These are phyloP conservation scores for Drosophila flavopinicola DNA, from an alignment of 2,888 invertebrate genomes.

Conservation along the genomic window DNA sequence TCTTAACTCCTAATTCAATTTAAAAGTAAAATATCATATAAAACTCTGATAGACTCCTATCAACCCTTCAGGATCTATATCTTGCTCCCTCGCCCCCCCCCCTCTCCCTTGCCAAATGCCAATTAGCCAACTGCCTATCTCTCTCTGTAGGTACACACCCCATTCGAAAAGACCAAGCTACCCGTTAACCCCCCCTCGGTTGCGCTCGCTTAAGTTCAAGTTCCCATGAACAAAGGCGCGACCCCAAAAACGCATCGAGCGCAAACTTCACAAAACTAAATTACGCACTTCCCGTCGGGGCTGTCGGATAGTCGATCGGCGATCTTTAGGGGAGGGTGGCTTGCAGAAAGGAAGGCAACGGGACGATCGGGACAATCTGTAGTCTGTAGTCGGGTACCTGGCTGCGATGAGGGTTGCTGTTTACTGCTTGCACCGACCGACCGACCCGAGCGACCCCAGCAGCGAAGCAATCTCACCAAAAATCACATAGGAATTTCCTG, in stretches of 20 bases:
- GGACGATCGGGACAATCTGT: conserved; percentile 14
- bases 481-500: conserved; percentile 81
- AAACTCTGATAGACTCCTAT: not conserved
- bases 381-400: conserved; percentile 56
- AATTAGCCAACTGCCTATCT: conserved; percentile 32
- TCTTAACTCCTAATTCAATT: too few relatives aligned
- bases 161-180: conserved; percentile 49
- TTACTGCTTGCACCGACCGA: conserved; percentile 31
- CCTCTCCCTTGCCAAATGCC: conserved; percentile 1
- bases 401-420: conserved; percentile 48
- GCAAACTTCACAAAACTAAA: conserved; percentile 73
- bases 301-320: too few relatives aligned
- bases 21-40: too few relatives aligned
- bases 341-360: conserved; percentile 53
- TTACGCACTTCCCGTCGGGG: conserved; percentile 77
- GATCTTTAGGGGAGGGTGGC: conserved; percentile 57
- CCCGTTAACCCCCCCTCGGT: conserved; percentile 12
- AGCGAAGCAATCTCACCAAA: conserved; percentile 69
- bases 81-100: too few relatives aligned
- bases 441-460: conserved; percentile 49
- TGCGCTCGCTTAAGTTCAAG: conserved; percentile 49
- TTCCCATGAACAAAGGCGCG: conserved; percentile 72
- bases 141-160: conserved; percentile 25
- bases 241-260: conserved; percentile 69
- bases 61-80: not conserved